Evolutionary conservation across 1,140 invertebrate genomes (phyloP).

Genomic region (Zaprionus taronus): DNA sequence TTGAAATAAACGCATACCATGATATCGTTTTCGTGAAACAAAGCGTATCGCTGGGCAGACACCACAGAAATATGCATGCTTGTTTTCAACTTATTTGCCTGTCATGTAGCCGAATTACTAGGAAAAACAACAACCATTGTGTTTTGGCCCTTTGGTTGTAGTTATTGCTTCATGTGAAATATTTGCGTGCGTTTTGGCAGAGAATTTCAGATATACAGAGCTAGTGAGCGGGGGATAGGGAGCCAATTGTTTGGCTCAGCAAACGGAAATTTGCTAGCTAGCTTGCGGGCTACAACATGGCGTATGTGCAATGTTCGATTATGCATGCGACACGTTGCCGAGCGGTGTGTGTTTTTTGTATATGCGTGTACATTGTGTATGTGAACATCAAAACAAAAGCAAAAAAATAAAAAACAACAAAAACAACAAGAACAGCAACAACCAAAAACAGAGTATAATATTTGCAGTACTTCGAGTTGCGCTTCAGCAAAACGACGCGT

Average conservation of each 20-base stretch:
- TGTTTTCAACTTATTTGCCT: slow-evolving; percentile 28
- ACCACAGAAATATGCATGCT: slow-evolving; percentile 22
- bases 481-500: slow-evolving; percentile 90
- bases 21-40: slow-evolving; percentile 5
- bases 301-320: slow-evolving; percentile 74
- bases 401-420: slow-evolving; percentile 15
- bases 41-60: slow-evolving; percentile 16
- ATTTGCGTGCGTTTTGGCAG: slow-evolving; percentile 31
- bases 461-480: slow-evolving; percentile 91
- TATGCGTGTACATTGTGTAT: slow-evolving; percentile 45
- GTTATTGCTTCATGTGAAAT: slow-evolving; percentile 27
- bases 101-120: slow-evolving; percentile 17
- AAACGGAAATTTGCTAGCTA: slow-evolving; percentile 47
- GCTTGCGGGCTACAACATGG: slow-evolving; percentile 31
- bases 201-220: slow-evolving; percentile 50
- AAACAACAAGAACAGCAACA: slow-evolving; percentile 6
- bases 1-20: background rate
- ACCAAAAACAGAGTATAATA: slow-evolving; percentile 43
- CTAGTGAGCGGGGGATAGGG: slow-evolving; percentile 28
- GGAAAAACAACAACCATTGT: slow-evolving; percentile 28
- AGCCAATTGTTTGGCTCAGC: slow-evolving; percentile 51
- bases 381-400: slow-evolving; percentile 39
- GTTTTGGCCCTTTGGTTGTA: background rate
- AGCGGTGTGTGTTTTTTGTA: slow-evolving; percentile 16
- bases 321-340: slow-evolving; percentile 55